phyloP scores from a whole-genome alignment of 2,797 vertebrate species.

The Ibycter americanus region DNA sequence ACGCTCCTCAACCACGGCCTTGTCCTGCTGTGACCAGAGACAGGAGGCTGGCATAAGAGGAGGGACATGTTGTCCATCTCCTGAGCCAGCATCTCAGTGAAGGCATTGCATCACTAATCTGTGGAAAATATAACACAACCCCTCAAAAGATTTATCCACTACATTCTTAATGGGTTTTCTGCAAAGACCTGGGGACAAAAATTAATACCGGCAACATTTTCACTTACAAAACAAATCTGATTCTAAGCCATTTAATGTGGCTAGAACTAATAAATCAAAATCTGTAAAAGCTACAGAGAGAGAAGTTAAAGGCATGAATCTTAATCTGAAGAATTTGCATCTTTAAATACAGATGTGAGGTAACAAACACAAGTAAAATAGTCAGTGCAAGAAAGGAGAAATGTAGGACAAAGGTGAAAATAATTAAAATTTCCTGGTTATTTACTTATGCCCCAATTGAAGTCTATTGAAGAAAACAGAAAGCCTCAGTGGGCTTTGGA shows the following conservation, averaged over 20 bases:
- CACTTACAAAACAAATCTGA: background rate
- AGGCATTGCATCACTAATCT: background rate
- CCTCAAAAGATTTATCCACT: background rate
- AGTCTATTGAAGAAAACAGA: background rate
- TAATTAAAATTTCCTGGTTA: background rate
- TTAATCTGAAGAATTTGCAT: background rate
- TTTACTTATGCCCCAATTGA: constrained; percentile 10
- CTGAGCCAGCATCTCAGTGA: background rate
- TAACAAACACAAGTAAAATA: background rate
- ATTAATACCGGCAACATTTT: background rate
- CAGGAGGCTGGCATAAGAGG: background rate
- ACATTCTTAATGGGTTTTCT: background rate
- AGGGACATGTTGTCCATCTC: background rate
- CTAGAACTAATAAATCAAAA: background rate
- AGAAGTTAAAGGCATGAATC: background rate
- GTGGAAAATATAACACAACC: background rate
- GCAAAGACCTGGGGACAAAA: background rate
- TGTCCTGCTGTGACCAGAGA: background rate
- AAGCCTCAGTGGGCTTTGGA: constrained; percentile 36
- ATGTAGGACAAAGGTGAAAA: background rate
- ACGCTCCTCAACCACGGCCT: background rate
- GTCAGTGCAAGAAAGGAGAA: background rate
- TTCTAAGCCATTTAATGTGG: background rate
- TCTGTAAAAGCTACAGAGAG: background rate
- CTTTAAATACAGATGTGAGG: background rate